Conservation (phyloP, 2,113 vertebrate genomes). For the Ascaphus truei region DNA sequence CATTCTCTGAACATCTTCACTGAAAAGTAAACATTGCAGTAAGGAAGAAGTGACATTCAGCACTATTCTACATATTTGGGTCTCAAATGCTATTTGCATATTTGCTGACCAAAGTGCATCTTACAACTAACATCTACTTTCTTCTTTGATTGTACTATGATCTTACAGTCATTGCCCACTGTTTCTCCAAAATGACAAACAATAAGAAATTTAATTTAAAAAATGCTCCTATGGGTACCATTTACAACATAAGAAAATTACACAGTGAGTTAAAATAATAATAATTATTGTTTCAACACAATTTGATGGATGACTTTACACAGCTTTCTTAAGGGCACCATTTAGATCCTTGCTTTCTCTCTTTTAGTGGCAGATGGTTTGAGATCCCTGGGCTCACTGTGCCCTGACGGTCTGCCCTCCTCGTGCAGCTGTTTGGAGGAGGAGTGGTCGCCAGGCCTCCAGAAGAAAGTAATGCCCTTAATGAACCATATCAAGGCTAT, state of each 20-base stretch:
- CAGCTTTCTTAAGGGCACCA: conserved; percentile 40
- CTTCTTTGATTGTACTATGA: conserved; percentile 40
- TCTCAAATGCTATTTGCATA: conserved; percentile 18
- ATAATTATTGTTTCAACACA: conserved; percentile 47
- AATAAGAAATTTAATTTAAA: conserved; percentile 8
- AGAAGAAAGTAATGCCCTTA: conserved; percentile 71
- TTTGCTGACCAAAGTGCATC: conserved; percentile 23
- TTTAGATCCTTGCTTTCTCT: conserved; percentile 38
- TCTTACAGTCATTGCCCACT: background rate
- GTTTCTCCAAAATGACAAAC: background rate
- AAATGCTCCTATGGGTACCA: conserved; percentile 14
- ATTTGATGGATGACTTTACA: conserved; percentile 59
- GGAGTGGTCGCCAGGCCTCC: conserved; percentile 48
- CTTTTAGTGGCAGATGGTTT: conserved; percentile 80
- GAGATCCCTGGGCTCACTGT: conserved; percentile 63
- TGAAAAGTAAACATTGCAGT: background rate
- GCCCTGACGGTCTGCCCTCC: conserved; percentile 62
- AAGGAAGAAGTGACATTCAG: background rate
- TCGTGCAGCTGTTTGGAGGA: conserved; percentile 77
- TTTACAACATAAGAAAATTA: conserved; percentile 7
- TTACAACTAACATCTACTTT: conserved; percentile 18
- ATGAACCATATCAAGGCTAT: conserved; percentile 74
- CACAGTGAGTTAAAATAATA: conserved; percentile 51
- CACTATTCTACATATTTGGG: background rate
- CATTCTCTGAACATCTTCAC: background rate